Evolutionary conservation across 2,888 invertebrate species (phyloP).

Genomic region (Aspidiotus destructor): DNA sequence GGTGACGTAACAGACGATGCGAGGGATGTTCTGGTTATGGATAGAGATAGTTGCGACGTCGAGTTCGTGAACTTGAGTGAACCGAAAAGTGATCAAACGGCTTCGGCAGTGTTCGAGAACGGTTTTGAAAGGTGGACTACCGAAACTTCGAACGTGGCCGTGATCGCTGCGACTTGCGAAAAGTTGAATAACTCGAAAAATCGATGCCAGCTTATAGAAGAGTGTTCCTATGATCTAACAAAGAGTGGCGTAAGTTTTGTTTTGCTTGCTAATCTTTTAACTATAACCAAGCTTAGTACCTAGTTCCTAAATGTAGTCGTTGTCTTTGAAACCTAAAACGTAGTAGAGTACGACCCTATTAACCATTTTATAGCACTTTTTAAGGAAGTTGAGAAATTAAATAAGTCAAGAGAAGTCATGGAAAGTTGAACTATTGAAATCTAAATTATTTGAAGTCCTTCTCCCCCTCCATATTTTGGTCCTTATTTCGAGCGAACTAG

Average conservation of each 20-base stretch:
- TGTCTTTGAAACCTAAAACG: too few species aligned
- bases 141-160: background rate
- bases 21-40: background rate
- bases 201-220: background rate
- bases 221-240: background rate
- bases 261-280: background rate
- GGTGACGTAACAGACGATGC: background rate
- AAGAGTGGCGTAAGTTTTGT: slow-evolving; percentile 6
- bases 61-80: background rate
- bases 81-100: background rate
- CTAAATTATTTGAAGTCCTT: too few species aligned
- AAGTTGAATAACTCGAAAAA: background rate
- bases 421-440: too few species aligned
- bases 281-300: background rate
- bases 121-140: background rate
- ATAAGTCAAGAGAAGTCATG: too few species aligned
- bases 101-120: background rate
- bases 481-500: too few species aligned
- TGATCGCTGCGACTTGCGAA: background rate
- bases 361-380: too few species aligned
- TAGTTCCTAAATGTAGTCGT: too few species aligned
- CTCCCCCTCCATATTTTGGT: too few species aligned
- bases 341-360: too few species aligned
- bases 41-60: background rate
- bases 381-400: too few species aligned